These are phyloP conservation scores for Chelonia mydas DNA, from an alignment of 2,797 vertebrate species.

Conservation along the genomic window DNA sequence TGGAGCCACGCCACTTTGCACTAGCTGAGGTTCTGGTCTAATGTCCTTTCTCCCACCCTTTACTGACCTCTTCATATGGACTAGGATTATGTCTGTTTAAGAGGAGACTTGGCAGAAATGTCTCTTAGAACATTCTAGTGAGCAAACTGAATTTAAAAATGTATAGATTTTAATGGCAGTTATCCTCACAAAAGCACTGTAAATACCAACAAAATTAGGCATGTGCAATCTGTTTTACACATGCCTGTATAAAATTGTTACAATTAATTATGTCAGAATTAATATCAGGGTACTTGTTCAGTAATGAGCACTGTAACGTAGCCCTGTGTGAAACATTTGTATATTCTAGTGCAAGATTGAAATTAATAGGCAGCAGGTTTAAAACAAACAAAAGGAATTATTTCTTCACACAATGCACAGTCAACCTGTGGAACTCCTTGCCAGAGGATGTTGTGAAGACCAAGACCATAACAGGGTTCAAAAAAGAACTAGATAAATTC, in stretches of 20 bases:
- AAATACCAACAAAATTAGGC: not conserved
- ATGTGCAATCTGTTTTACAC: fast-evolving
- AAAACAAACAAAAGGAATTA: too few species aligned
- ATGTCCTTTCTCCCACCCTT: too few species aligned
- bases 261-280: not conserved
- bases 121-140: not conserved
- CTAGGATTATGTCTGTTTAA: not conserved
- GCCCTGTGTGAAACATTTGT: fast-evolving
- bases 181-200: not conserved
- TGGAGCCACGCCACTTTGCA: not conserved
- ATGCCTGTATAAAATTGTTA: not conserved
- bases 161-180: not conserved
- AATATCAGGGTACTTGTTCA: not conserved
- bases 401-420: too few species aligned
- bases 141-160: not conserved
- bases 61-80: too few species aligned
- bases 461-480: too few species aligned
- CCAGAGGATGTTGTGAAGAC: too few species aligned
- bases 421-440: too few species aligned
- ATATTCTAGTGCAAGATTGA: not conserved
- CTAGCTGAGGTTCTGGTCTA: not conserved
- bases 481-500: too few species aligned
- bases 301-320: fast-evolving
- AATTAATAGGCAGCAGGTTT: too few species aligned
- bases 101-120: not conserved